Evolutionary conservation across 2,888 invertebrate species (phyloP).

Genomic region (Sclerodermus sp.): DNA sequence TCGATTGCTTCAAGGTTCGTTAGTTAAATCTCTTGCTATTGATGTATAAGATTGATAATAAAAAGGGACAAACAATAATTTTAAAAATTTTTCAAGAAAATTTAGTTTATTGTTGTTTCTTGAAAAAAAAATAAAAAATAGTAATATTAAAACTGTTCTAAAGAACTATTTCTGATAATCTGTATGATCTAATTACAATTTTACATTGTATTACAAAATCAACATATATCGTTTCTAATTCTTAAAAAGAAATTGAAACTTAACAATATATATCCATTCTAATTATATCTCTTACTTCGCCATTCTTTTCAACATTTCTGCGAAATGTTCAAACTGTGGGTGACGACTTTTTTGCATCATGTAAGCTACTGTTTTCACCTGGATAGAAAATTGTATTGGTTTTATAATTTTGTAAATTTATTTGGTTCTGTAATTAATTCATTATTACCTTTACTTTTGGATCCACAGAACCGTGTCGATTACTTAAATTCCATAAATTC

Average conservation of each 20-base stretch:
- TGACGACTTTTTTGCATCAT: conserved; percentile 42
- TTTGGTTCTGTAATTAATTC: neutral
- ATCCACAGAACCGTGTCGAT: conserved; percentile 67
- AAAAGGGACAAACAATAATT: too few relatives aligned
- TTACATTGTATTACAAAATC: neutral
- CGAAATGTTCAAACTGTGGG: conserved; percentile 41
- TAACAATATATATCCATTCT: conserved; percentile 11
- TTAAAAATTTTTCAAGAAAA: too few relatives aligned
- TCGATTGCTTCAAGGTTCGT: too few relatives aligned
- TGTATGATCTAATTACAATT: neutral
- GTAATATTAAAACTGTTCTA: too few relatives aligned
- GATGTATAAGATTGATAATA: too few relatives aligned
- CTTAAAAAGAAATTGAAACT: neutral
- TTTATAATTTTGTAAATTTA: conserved; percentile 2
- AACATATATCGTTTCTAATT: neutral
- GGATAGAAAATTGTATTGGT: conserved; percentile 16
- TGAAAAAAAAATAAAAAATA: too few relatives aligned
- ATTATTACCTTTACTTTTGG: conserved; percentile 58
- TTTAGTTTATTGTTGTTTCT: too few relatives aligned
- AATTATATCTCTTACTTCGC: conserved; percentile 26
- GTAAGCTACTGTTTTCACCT: conserved; percentile 49
- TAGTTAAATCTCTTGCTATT: too few relatives aligned
- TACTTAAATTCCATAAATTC: conserved; percentile 81
- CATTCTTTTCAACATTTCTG: conserved; percentile 44
- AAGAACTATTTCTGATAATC: too few relatives aligned